Base-by-base conservation (phyloP, 2,113 vertebrate genomes). In the Cranoglanis bouderius region DNA sequence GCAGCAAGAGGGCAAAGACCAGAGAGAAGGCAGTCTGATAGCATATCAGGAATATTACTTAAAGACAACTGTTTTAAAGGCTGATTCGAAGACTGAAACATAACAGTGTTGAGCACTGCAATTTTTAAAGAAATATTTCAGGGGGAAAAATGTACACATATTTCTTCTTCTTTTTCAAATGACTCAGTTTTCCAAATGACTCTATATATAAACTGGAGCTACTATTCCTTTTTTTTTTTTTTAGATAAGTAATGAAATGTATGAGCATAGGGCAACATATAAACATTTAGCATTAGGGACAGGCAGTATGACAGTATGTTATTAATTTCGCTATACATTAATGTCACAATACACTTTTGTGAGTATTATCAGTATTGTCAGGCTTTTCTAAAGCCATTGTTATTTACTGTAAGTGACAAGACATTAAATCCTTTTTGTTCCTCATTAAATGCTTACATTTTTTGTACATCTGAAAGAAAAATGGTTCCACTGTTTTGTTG, bases 1-100 rank as follows among this genome's bases (percentile, higher is more conserved):
- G 93, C 92, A 92, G 24, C 83, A 77, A 51, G 40, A 14, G 13
- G 55, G 81, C 46, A 83, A 61, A 86, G 24, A 65, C 3, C 57
- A 70, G 46, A 49, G 10, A 67, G 57, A 81, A 55, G 49, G 2
- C 19, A 35, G 40, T 43, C 67, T 70, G 51, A 84, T 57, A 63
- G 18, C 51, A 88, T n/a, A 55, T 85, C n/a, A 82, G 57, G 6
- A 85, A 40, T 2, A 24, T 24, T 29, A 32, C 55, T 61, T 32
- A 61, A 26, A 46, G 12, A 87, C 9, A 3, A 32, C 1, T 14
- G 75, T 46, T 57, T 75, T 63, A 63, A 65, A 65, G 40, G n/a
- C 55, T 78, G 29, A 53, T 29, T 77, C 13, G 2, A 40, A 67
- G 35, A 32, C 18, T 70, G 61, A 51, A 67, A 35, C 19, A 13